Evolutionary conservation across 2,888 invertebrate species (phyloP).

Genomic region (Ophraella communa): DNA sequence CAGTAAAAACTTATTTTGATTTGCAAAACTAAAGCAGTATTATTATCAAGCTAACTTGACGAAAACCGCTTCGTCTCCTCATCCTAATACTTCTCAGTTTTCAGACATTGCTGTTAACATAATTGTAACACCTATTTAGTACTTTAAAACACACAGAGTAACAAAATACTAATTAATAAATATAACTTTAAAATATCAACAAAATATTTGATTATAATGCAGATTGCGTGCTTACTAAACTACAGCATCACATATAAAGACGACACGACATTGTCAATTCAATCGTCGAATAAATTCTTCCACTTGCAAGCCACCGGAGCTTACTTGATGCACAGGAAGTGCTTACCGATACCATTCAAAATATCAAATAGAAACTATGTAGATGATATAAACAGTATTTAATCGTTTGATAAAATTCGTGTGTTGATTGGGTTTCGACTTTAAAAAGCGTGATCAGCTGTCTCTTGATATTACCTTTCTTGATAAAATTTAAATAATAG

Average conservation of each 20-base stretch:
- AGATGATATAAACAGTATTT: neutral
- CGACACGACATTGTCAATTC: conserved; percentile 32
- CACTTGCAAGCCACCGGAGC: neutral
- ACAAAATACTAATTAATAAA: conserved; percentile 1
- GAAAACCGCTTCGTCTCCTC: neutral
- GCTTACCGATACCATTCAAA: neutral
- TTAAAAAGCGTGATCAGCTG: no score
- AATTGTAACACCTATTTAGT: neutral
- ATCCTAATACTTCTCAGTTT: neutral
- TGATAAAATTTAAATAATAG: no score
- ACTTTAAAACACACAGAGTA: neutral
- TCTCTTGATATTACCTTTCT: no score
- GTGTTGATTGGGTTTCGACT: neutral
- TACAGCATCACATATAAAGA: conserved; percentile 45
- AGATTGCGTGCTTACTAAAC: conserved; percentile 44
- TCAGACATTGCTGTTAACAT: neutral
- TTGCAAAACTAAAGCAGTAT: no score
- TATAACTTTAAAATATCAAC: conserved; percentile 10
- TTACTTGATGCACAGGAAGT: neutral
- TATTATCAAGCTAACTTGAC: no score
- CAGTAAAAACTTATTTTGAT: no score
- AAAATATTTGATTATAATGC: conserved; percentile 33
- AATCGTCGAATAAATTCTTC: neutral
- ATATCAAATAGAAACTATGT: neutral
- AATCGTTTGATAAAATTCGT: neutral